Percentiles rank a stretch among this genome's conserved stretches.
phyloP scores from a whole-genome alignment of 2,797 vertebrate genomes.

The Otolemur crassicaudatus region DNA sequence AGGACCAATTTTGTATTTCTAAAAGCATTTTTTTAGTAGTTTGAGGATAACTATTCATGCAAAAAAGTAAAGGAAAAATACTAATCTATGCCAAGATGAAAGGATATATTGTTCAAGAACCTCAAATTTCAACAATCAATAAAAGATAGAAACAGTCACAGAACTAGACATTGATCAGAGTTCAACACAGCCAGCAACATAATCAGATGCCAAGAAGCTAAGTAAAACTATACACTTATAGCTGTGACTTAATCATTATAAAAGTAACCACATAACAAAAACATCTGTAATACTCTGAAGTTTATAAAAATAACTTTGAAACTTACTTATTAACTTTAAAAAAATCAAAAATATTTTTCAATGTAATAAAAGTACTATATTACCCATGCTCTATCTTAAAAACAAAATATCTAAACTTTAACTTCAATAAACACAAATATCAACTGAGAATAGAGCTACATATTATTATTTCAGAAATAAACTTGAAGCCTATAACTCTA shows the following conservation, averaged over 20 bases:
- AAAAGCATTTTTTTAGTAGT: conserved; percentile 2
- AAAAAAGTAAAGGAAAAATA: background rate
- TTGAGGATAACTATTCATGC: conserved; percentile 8
- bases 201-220: conserved; percentile 24
- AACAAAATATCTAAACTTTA: background rate
- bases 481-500: no score
- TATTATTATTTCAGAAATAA: conserved; percentile 29
- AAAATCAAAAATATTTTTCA: conserved; percentile 31
- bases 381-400: background rate
- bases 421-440: conserved; percentile 24
- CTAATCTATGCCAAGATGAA: conserved; percentile 59
- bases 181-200: conserved; percentile 41
- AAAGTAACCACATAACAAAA: background rate
- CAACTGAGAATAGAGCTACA: background rate
- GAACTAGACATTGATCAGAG: conserved; percentile 40
- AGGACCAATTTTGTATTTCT: conserved; percentile 52
- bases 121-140: conserved; percentile 45
- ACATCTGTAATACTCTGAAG: background rate
- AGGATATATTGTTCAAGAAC: conserved; percentile 42
- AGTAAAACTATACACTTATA: conserved; percentile 21
- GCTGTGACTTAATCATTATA: background rate
- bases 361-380: background rate
- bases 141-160: background rate
- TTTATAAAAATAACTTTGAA: background rate
- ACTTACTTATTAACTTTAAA: background rate